phyloP scores from a whole-genome alignment of 2,113 vertebrate genomes.

The Solea solea region DNA sequence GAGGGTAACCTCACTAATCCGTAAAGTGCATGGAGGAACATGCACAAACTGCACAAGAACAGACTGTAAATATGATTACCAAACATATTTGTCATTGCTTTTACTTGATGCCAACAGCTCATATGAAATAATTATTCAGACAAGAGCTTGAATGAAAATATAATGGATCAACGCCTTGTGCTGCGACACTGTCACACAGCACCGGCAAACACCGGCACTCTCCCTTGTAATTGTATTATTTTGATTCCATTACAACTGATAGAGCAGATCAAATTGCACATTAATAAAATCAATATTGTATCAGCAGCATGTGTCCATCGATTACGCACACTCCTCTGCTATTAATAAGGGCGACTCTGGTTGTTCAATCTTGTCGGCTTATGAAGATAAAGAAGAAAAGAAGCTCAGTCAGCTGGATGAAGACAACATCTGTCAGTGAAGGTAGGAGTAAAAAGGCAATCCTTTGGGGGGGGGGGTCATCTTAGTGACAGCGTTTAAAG shows the following conservation, averaged over 20 bases:
- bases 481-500: constrained; percentile 39
- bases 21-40: constrained; percentile 55
- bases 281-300: constrained; percentile 76
- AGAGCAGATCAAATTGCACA: constrained; percentile 63
- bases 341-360: constrained; percentile 53
- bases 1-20: constrained; percentile 58
- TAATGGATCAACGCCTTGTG: constrained; percentile 25
- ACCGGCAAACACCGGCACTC: constrained; percentile 20
- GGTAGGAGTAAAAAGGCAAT: constrained; percentile 2
- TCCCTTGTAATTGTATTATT: constrained; percentile 26
- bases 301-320: constrained; percentile 49
- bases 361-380: constrained; percentile 33
- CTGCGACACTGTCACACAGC: constrained; percentile 16
- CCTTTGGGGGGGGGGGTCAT: not conserved
- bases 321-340: constrained; percentile 53
- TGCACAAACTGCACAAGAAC: constrained; percentile 15
- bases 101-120: constrained; percentile 3
- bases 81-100: not conserved
- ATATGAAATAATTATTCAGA: constrained; percentile 45
- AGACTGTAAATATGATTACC: not conserved
- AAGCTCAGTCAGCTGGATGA: constrained; percentile 25
- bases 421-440: constrained; percentile 50
- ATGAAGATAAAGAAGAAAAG: constrained; percentile 44
- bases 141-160: constrained; percentile 38
- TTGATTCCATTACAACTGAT: constrained; percentile 58